Evolutionary conservation across 2,797 vertebrate genomes (phyloP), one percentile per base, ranked within the genome.

Genomic region (Enteromius argenteus): DNA sequence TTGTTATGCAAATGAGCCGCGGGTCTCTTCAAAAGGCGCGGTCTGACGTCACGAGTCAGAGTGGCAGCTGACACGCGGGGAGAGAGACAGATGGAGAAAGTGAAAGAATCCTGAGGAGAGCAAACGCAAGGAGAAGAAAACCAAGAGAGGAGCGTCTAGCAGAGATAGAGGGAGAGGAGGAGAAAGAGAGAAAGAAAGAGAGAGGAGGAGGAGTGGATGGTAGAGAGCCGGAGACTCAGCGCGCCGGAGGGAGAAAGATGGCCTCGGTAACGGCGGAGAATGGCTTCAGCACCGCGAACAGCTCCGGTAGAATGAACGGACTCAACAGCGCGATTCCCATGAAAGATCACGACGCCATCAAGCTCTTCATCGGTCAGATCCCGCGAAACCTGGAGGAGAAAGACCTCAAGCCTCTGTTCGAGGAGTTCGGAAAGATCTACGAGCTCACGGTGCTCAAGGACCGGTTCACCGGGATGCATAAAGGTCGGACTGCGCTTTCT

Each of bases 341-440:
- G 97, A 99, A 99, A 96, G 98, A 99, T 95, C 97, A 97, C 96
- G 97, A 99, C 96, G 97, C 98, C 96, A 99, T 99, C 96, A 99
- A 99, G 96, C 97, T 99, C 87, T 99, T 99, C 96, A 96, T 99
- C 93, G 98, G 98, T 89, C 98, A 99, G 95, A 99, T 99, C 93
- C 98, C 97, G 88, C 95, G 98, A 84, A 98, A 98, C 94, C 97
- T 99, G 94, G 97, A 99, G 93, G 97, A 99, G 94, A 97, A 97
- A 92, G 97, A 99, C 94, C 97, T 99, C 92, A 99, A 98, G 94
- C 97, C 98, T 85, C 96, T 99, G 88, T 99, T 98, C 95, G 97
- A 98, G 96, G 97, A 98, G 96, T 99, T 99, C 95, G 98, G 98
- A 92, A 97, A 97, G 95, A 99, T 98, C 96, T 99, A 99, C 96